Evolutionary conservation across 2,113 vertebrate species (phyloP), one percentile per base, ranked within the genome.

Genomic region (Morone saxatilis): DNA sequence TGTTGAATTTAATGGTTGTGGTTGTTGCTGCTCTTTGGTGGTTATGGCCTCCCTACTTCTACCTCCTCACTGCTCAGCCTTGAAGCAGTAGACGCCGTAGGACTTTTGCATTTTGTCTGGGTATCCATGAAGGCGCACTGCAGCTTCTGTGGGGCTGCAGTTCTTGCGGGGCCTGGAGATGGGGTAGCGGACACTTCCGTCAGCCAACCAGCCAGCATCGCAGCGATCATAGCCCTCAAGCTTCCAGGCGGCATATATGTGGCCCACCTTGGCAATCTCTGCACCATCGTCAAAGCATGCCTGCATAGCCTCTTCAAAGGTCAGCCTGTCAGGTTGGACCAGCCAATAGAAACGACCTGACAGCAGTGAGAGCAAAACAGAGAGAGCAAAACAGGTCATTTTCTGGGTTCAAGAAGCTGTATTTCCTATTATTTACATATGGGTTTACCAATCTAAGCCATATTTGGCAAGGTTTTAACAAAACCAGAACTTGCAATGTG

Each of bases 131-230:
- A 97, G 94, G 85, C 98, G 98, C 80, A 99, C 97, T 0, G 98
- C 98, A 12, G 97, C 96, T 88, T 99, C 98, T 0, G 85, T 95
- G n/a, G 97, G 97, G 84, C 98, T 99, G 95, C 98, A 99, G 94
- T 98, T 97, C 88, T 95, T 96, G 69, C 98, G 94, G 0, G 98
- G 98, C 80, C 94, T 95, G 17, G 97, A 96, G 93, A 99, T 99
- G 0, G 98, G 98, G 91, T 99, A 99, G 81, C 98, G 98, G 72
- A 99, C 97, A 0, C 98, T 99, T 93, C 97, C 98, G 0, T 99
- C 98, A 0, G 97, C 97, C 92, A 99, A 67, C 98, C 98, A 99
- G 87, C 98, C 98, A 0, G 97, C 96, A 8, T 99, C 98, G 0
- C 98, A 99, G 16, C 97, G 98, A 82, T 99, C 98, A 0, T 97